These are phyloP conservation scores for Eristalis intricaria DNA, from an alignment of 2,888 invertebrate species.

Conservation along the genomic window DNA sequence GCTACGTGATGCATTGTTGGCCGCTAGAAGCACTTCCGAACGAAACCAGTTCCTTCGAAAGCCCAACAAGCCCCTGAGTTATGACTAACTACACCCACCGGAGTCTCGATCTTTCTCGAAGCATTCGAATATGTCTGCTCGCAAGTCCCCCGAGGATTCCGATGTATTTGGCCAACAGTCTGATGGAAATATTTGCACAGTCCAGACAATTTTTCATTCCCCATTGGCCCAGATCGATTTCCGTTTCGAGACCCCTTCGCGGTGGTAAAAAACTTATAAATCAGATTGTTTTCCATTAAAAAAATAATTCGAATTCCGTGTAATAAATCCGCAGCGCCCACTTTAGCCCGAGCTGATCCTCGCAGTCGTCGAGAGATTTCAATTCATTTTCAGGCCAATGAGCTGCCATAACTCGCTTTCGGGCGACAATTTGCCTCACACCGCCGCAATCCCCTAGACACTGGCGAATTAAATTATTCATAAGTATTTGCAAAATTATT, in stretches of 20 bases:
- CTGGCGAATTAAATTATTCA: conserved; percentile 30
- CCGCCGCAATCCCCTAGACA: conserved; percentile 6
- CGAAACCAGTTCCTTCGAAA: too few species aligned
- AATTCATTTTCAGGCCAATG: conserved; percentile 40
- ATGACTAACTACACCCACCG: too few species aligned
- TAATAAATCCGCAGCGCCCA: conserved; percentile 9
- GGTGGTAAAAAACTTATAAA: background rate
- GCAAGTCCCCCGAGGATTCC: background rate
- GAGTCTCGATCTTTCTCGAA: too few species aligned
- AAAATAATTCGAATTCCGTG: background rate
- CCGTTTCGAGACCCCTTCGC: background rate
- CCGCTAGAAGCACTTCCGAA: too few species aligned
- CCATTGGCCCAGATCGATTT: background rate
- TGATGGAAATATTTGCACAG: background rate
- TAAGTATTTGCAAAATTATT: conserved; percentile 36
- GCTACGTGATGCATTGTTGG: too few species aligned
- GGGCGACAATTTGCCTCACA: conserved; percentile 9
- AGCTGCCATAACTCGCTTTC: conserved; percentile 24
- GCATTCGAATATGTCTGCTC: background rate
- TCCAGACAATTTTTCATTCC: background rate
- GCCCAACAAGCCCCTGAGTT: too few species aligned
- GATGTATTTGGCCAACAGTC: background rate
- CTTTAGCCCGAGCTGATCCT: conserved; percentile 28
- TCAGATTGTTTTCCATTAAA: background rate
- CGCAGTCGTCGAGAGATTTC: background rate